A percentile compares a stretch with the other conserved stretches of the same genome.
phyloP scores from a whole-genome alignment of 92 coral and sea anemone genomes.

The Virgularia gustaviana region DNA sequence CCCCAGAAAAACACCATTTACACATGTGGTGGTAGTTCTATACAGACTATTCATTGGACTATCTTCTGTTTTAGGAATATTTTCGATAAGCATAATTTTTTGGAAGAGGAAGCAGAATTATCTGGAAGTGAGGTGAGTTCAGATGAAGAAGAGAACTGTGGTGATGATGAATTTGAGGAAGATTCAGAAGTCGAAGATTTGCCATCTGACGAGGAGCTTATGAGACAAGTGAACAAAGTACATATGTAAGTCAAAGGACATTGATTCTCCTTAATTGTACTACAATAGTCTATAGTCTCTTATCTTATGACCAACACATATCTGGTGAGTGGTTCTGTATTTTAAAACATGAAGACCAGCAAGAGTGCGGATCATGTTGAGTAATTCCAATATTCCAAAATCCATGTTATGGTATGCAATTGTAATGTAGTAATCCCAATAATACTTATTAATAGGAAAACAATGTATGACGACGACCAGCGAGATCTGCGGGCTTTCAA shows the following conservation, averaged over 20 bases:
- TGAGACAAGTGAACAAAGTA: slow-evolving; percentile 91
- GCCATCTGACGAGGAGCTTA: slow-evolving; percentile 88
- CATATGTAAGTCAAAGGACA: slow-evolving; percentile 95
- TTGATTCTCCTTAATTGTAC: too few relatives aligned
- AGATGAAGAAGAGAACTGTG: slow-evolving; percentile 81
- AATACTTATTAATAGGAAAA: slow-evolving; percentile 55
- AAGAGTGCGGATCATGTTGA: too few relatives aligned
- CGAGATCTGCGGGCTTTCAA: slow-evolving; percentile 79
- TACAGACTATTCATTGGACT: too few relatives aligned
- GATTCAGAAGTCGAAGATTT: slow-evolving; percentile 81
- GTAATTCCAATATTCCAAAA: too few relatives aligned
- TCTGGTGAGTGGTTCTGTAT: too few relatives aligned
- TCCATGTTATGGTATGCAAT: too few relatives aligned
- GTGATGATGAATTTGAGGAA: slow-evolving; percentile 78
- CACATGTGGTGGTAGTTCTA: too few relatives aligned
- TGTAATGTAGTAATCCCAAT: too few relatives aligned
- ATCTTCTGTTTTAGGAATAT: slow-evolving; percentile 37
- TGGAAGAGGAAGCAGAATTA: slow-evolving; percentile 92
- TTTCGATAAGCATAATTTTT: slow-evolving; percentile 78
- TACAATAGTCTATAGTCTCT: not conserved
- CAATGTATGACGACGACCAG: slow-evolving; percentile 81
- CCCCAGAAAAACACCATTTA: too few relatives aligned
- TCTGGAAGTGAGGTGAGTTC: slow-evolving; percentile 98
- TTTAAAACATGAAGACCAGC: too few relatives aligned
- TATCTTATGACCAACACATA: too few relatives aligned